Evolutionary conservation across 1,140 invertebrate genomes (phyloP), one percentile per base, ranked within the genome.

Genomic region (Drosophila sturtevanti): DNA sequence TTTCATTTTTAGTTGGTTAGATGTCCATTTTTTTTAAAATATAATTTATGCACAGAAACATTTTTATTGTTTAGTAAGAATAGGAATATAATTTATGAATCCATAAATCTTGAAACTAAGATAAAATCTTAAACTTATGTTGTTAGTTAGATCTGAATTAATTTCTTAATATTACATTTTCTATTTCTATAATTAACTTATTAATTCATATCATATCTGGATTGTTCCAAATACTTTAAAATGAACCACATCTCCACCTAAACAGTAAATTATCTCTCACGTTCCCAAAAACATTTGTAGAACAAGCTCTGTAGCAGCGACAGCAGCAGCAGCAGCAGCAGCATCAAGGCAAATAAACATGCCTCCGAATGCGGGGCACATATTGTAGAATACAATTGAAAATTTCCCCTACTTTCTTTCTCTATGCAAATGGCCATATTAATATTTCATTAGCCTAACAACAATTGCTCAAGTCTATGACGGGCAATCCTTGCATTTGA

Each of bases 371-470:
- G 41, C 18, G 41, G 41, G 16, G 21, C 16, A 31, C 7, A 31
- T 31, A 24, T 1, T 31, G 27, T 31, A 31, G 27, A 31, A 31
- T 31, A 48, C 41, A 48, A 48, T 48, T 48, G 41, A 35, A 34
- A 34, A 27, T 56, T 27, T 35, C 34, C 27, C 14, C 54, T 16
- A 56, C 54, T 56, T 56, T 56, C 54, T 56, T 56, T 56, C 54
- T 18, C 54, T 35, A 56, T 56, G 54, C 54, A 56, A 56, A 56
- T 56, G 54, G 31, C 27, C 31, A 34, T 56, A 56, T 56, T 56
- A 56, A 56, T 56, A 56, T 56, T 56, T 56, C 54, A 56, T 56
- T 56, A 56, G 54, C 54, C 54, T 51, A 21, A 56, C 22, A 56
- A 56, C 31, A 56, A 34, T 56, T 56, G 54, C 41, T 48, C 41